These are phyloP conservation scores for Tolmerus cingulatus DNA, from an alignment of 2,888 invertebrate genomes.

Conservation along the genomic window DNA sequence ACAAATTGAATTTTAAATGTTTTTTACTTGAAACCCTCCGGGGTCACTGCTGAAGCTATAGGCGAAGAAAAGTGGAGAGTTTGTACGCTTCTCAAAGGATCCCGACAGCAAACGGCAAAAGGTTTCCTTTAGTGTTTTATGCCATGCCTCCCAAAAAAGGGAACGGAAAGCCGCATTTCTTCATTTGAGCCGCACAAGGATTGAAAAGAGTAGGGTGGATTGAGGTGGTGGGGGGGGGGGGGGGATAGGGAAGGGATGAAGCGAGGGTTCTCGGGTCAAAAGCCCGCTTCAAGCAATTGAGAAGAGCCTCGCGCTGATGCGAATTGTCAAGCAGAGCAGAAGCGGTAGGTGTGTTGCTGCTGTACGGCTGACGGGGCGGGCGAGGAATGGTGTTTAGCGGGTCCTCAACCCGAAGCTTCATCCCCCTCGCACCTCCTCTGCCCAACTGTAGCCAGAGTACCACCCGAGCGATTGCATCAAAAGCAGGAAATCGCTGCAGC, in stretches of 20 bases:
- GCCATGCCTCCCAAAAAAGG: background rate
- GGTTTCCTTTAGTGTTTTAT: background rate
- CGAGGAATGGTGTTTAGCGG: background rate
- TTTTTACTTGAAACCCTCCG: background rate
- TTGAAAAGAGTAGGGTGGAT: background rate
- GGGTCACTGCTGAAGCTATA: background rate
- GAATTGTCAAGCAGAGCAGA: constrained; percentile 20
- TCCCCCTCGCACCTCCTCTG: background rate
- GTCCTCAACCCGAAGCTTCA: background rate
- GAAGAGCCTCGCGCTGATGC: background rate
- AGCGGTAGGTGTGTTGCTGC: background rate
- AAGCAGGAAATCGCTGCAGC: constrained; percentile 38
- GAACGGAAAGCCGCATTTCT: constrained; percentile 31
- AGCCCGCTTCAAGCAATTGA: constrained; percentile 17
- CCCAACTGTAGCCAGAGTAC: background rate
- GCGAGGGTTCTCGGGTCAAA: constrained; percentile 9
- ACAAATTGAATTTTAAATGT: constrained; percentile 13
- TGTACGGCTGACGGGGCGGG: background rate
- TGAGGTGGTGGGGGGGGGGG: background rate
- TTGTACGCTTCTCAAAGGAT: background rate
- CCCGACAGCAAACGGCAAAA: background rate
- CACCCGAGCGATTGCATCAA: constrained; percentile 14
- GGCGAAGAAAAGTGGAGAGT: background rate
- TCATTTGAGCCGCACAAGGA: constrained; percentile 10
- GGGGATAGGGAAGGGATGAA: background rate